A percentile compares a stretch with the other conserved stretches of the same genome.
Evolutionary conservation across 2,888 invertebrate species (phyloP).

Genomic region (Dynastes maya): DNA sequence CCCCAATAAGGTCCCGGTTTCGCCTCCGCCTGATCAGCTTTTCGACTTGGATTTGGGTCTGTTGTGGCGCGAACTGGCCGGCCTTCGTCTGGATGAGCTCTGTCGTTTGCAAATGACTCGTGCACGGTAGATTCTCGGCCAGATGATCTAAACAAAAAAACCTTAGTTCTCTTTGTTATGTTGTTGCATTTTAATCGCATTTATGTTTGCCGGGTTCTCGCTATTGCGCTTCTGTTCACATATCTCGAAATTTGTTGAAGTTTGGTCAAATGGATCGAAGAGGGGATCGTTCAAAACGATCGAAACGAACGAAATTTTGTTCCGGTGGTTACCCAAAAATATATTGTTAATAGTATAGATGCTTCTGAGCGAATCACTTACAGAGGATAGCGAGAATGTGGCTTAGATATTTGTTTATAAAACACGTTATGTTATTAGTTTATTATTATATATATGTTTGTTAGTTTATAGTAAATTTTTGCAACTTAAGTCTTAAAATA

Average conservation of each 20-base stretch:
- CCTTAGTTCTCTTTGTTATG: conserved; percentile 68
- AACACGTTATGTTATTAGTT: conserved; percentile 70
- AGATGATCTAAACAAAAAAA: conserved; percentile 45
- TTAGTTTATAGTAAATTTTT: conserved; percentile 70
- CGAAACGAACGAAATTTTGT: neutral
- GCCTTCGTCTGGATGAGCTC: conserved; percentile 70
- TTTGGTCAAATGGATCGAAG: conserved; percentile 6
- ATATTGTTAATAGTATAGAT: conserved; percentile 27
- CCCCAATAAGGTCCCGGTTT: conserved; percentile 63
- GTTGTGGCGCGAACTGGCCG: conserved; percentile 70
- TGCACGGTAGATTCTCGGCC: conserved; percentile 65
- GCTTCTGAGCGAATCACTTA: conserved; percentile 25
- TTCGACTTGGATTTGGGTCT: conserved; percentile 68
- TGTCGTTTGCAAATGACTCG: conserved; percentile 69
- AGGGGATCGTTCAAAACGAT: conserved; percentile 14
- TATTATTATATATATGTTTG: conserved; percentile 68
- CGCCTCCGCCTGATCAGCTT: conserved; percentile 54
- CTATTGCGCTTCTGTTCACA: conserved; percentile 35
- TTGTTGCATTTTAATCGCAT: conserved; percentile 70
- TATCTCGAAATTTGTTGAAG: conserved; percentile 36
- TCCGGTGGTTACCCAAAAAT: neutral
- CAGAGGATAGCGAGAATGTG: conserved; percentile 45
- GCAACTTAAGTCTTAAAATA: conserved; percentile 63
- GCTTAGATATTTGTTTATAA: conserved; percentile 63
- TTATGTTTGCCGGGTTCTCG: conserved; percentile 58